Evolutionary conservation across 2,797 vertebrate species (phyloP).

Genomic region (Cichlasoma orientale): DNA sequence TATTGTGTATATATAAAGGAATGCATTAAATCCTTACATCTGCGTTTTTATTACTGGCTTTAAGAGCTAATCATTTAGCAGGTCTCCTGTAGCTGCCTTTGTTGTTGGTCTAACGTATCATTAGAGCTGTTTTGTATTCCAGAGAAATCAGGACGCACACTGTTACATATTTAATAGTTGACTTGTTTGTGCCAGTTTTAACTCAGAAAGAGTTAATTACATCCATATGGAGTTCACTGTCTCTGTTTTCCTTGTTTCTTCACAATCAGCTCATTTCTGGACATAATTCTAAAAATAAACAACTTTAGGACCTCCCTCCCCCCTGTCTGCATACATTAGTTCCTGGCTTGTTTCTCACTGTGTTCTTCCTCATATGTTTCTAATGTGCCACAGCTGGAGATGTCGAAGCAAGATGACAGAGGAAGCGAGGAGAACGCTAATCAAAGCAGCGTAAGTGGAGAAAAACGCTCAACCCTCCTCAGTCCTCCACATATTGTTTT

Average conservation of each 20-base stretch:
- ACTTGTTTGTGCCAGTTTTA: slow-evolving; percentile 13
- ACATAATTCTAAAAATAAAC: slow-evolving; percentile 20
- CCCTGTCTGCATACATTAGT: neutral
- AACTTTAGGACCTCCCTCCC: neutral
- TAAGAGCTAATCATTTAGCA: neutral
- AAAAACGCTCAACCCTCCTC: slow-evolving; percentile 16
- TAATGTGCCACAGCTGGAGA: slow-evolving; percentile 74
- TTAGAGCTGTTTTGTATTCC: slow-evolving; percentile 10
- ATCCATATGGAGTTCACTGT: slow-evolving; percentile 10
- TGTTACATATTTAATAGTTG: slow-evolving; percentile 11
- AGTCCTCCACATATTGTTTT: slow-evolving; percentile 11
- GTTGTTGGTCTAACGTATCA: neutral
- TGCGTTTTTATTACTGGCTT: neutral
- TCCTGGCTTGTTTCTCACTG: slow-evolving; percentile 14
- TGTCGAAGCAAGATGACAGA: slow-evolving; percentile 74
- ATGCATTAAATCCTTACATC: neutral
- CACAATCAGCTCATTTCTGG: slow-evolving; percentile 20
- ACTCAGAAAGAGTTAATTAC: neutral
- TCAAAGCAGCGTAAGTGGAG: slow-evolving; percentile 77
- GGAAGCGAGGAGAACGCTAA: slow-evolving; percentile 72
- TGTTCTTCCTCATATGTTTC: slow-evolving; percentile 53
- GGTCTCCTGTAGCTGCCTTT: neutral
- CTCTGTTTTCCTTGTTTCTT: slow-evolving; percentile 15
- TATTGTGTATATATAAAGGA: too few species aligned
- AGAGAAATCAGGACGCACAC: slow-evolving; percentile 10